Base-by-base conservation (phyloP, 2,113 vertebrate genomes). In the Pelodiscus sinensis region DNA sequence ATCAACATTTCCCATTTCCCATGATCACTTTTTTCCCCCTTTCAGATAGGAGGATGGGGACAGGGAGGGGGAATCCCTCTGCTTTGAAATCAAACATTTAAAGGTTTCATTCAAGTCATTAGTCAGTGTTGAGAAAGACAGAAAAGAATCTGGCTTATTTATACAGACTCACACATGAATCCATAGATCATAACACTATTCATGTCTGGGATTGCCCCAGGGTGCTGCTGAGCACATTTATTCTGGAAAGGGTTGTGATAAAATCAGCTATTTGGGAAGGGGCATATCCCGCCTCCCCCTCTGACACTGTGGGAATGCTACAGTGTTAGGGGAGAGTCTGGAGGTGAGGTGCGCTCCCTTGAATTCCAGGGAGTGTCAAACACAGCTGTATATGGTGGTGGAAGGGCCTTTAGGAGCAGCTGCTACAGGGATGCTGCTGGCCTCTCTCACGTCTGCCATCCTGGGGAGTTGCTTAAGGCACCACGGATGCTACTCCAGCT, bases 1-100 rank as follows among this genome's bases (percentile, higher is more conserved):
- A 98, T 99, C 98, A 97, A 97, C 98, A 97, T 98, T 97, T 97
- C 98, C 96, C 98, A 96, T 71, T 71, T 71, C n/a, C 65, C 98
- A 96, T 93, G 95, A 98, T 97, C 93, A 2, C 13, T 0, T 31
- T 71, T 14, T 8, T 77, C 44, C 44, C 44, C 50, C 18, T 81
- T 81, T 86, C 65, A 91, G 93, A 92, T 90, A 80, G 87, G 90
- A 0, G 3, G 52, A 52, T 89, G 87, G 52, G 10, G 14, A 14
- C 52, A 13, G 10, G 52, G 88, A 10, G 6, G 62, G 27, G 71
- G 91, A 97, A 96, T 92, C 94, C 84, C 88, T 95, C 94, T 92
- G 92, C 95, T 96, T 93, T 93, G 93, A 94, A 94, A 97, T 97
- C 97, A 96, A 97, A 96, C 96, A 97, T 97, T 92, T 89, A 93